These are phyloP conservation scores for Palloptera scutellata DNA, from an alignment of 2,888 invertebrate species.

Conservation along the genomic window DNA sequence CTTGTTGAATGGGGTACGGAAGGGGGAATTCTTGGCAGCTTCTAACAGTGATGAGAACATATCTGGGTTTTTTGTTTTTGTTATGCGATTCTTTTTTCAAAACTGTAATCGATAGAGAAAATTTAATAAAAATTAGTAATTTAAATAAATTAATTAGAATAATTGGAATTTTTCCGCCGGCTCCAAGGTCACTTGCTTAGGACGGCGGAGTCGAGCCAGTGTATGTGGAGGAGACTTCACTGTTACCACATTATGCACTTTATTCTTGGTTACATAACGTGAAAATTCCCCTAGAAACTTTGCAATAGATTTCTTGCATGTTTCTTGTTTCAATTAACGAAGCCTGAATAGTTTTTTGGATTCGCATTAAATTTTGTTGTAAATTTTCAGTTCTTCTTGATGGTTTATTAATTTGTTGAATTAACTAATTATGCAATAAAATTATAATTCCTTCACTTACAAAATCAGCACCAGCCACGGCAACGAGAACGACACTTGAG, in stretches of 20 bases:
- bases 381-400: neutral
- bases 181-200: neutral
- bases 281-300: conserved; percentile 16
- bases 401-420: neutral
- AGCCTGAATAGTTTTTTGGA: no score
- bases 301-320: neutral
- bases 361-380: no score
- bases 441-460: conserved; percentile 35
- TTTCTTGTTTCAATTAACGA: neutral
- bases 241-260: conserved; percentile 6
- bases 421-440: conserved; percentile 38
- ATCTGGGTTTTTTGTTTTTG: conserved; percentile 24
- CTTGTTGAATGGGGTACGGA: conserved; percentile 69
- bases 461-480: conserved; percentile 38
- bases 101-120: conserved; percentile 28
- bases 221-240: no score
- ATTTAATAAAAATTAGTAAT: neutral
- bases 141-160: conserved; percentile 7
- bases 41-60: conserved; percentile 72
- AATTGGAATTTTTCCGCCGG: conserved; percentile 19
- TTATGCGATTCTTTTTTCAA: conserved; percentile 22
- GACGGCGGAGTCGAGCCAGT: neutral
- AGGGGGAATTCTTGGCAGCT: conserved; percentile 71
- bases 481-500: conserved; percentile 39
- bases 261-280: conserved; percentile 43